Percentiles rank a stretch among this genome's conserved stretches.
These are phyloP conservation scores for Lipophrys pholis DNA, from an alignment of 2,113 vertebrate species.

Conservation along the genomic window DNA sequence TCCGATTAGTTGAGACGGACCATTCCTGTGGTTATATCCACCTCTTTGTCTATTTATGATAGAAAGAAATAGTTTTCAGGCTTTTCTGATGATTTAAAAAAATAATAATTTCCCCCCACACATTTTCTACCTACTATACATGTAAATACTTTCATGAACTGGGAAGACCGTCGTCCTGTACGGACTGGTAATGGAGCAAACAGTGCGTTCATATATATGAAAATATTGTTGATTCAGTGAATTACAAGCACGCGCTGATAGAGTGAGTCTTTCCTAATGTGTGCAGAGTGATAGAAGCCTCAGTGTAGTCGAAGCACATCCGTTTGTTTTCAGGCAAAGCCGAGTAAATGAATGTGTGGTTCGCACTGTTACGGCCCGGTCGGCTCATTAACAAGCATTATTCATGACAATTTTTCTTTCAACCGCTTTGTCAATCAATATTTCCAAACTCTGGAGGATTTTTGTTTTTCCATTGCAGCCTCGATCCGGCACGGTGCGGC, in stretches of 20 bases:
- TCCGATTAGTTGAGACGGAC: no score
- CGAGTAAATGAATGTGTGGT: neutral
- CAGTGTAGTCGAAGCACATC: slow-evolving; percentile 22
- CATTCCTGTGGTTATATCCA: no score
- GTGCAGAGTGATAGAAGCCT: neutral
- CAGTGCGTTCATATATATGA: neutral
- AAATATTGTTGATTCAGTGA: slow-evolving; percentile 8
- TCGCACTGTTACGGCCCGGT: neutral
- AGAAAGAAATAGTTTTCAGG: neutral
- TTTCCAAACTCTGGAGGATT: slow-evolving; percentile 15
- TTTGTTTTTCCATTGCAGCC: neutral
- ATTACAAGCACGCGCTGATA: neutral
- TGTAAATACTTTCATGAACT: slow-evolving; percentile 13
- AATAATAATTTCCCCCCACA: no score
- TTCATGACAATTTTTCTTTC: slow-evolving; percentile 36
- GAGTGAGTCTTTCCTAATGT: neutral
- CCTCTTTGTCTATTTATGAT: no score
- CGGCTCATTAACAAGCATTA: slow-evolving; percentile 32
- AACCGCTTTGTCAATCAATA: slow-evolving; percentile 33
- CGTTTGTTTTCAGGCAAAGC: slow-evolving; percentile 11
- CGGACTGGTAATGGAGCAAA: neutral
- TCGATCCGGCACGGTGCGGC: neutral
- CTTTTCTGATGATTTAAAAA: neutral
- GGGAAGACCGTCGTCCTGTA: neutral
- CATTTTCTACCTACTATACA: neutral